Conservation (phyloP, 2,113 vertebrate genomes). For the Craseonycteris thonglongyai region DNA sequence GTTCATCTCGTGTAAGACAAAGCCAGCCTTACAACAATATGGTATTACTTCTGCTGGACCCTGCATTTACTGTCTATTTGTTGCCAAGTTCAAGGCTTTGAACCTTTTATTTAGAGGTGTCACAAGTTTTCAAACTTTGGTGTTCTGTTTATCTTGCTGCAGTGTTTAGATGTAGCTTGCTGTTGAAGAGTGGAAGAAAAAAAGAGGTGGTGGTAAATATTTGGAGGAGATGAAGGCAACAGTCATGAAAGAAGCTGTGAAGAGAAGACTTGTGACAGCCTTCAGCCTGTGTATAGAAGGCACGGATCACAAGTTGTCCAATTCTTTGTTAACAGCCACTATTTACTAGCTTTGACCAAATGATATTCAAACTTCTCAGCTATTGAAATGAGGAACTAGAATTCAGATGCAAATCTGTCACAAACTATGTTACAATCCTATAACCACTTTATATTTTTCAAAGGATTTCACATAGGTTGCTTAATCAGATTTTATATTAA, state of each 20-base stretch:
- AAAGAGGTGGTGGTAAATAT: neutral
- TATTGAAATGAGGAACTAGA: neutral
- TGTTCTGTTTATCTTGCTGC: neutral
- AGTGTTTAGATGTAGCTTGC: accelerated
- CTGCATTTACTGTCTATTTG: neutral
- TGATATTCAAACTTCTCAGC: neutral
- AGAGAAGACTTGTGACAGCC: accelerated
- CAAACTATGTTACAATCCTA: neutral
- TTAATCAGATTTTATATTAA: neutral
- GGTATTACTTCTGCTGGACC: too few relatives aligned
- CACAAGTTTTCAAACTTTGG: neutral
- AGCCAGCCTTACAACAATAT: too few relatives aligned
- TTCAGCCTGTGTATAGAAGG: accelerated
- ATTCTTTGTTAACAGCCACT: neutral
- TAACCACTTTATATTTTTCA: neutral
- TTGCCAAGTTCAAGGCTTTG: neutral
- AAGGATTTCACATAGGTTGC: neutral
- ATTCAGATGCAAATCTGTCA: neutral
- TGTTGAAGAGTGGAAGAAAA: neutral
- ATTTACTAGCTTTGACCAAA: neutral
- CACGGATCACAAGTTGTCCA: accelerated
- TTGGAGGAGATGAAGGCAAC: neutral
- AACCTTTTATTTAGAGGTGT: neutral
- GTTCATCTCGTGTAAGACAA: too few relatives aligned
- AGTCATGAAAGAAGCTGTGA: neutral